Conservation (phyloP, 2,888 invertebrate genomes). For the Volucella inanis region DNA sequence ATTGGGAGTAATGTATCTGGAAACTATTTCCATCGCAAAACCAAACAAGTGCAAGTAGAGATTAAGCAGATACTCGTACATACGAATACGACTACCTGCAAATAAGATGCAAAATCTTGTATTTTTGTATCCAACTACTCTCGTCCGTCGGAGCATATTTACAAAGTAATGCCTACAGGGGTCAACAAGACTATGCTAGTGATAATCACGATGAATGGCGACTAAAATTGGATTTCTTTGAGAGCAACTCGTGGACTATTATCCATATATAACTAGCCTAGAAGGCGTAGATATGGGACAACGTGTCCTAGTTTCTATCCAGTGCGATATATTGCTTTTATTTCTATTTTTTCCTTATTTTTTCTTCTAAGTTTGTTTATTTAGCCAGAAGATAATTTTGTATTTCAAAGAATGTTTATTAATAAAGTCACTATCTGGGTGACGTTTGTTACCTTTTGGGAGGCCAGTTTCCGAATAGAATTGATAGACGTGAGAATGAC, state of each 20-base stretch:
- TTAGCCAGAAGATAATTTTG: neutral
- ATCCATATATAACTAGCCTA: constrained; percentile 20
- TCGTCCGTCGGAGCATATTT: neutral
- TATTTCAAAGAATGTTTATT: constrained; percentile 14
- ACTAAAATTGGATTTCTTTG: constrained; percentile 46
- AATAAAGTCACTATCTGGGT: constrained; percentile 6
- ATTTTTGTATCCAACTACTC: constrained; percentile 2
- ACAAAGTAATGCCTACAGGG: neutral
- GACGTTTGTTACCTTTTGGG: neutral
- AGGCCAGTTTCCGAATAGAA: no score
- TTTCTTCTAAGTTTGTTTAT: neutral
- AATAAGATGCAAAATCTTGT: neutral
- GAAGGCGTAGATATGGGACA: neutral
- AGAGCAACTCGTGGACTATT: neutral
- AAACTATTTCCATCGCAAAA: constrained; percentile 5
- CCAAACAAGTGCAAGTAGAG: neutral
- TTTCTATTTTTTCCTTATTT: no score
- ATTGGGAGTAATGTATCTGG: no score
- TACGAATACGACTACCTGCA: no score
- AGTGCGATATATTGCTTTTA: neutral
- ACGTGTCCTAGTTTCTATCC: neutral
- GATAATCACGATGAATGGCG: constrained; percentile 37
- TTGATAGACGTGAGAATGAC: no score
- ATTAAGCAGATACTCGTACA: constrained; percentile 18
- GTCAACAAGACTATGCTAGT: neutral